Conservation (phyloP, 2,797 vertebrate species). For the Haliaeetus vocifer region DNA sequence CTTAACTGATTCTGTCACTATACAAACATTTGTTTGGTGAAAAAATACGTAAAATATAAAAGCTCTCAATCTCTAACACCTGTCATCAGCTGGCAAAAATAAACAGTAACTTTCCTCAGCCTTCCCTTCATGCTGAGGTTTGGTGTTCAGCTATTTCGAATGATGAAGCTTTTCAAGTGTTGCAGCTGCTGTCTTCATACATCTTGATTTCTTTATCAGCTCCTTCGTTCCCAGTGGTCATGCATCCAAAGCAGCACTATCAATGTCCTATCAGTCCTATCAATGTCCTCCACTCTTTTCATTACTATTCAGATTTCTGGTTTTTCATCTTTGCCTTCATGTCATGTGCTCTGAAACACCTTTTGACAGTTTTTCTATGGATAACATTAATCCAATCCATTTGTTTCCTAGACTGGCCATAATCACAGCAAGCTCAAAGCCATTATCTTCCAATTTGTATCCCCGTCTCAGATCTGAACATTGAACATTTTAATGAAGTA, state of each 20-base stretch:
- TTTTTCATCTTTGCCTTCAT: not conserved
- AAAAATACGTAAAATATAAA: not conserved
- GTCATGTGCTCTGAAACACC: not conserved
- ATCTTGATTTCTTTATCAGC: not conserved
- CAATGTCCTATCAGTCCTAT: not conserved
- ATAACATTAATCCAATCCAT: not conserved
- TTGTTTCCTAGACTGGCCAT: not conserved
- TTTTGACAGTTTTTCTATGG: not conserved
- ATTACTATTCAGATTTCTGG: not conserved
- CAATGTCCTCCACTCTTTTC: not conserved
- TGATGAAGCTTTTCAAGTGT: not conserved
- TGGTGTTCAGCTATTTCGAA: not conserved
- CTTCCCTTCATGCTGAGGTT: not conserved
- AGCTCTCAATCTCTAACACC: not conserved
- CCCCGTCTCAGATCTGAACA: not conserved
- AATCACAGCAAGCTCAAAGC: not conserved
- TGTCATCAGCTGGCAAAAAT: not conserved
- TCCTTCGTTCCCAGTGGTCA: not conserved
- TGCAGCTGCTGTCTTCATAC: not conserved
- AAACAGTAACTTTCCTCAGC: not conserved
- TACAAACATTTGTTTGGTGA: not conserved
- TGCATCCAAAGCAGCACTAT: not conserved
- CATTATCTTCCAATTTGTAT: not conserved
- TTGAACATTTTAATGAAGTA: not conserved
- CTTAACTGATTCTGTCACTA: not conserved